Percentiles rank a stretch among this genome's conserved stretches.
phyloP scores from a whole-genome alignment of 2,113 vertebrate species.

The Sinocyclocheilus grahami region DNA sequence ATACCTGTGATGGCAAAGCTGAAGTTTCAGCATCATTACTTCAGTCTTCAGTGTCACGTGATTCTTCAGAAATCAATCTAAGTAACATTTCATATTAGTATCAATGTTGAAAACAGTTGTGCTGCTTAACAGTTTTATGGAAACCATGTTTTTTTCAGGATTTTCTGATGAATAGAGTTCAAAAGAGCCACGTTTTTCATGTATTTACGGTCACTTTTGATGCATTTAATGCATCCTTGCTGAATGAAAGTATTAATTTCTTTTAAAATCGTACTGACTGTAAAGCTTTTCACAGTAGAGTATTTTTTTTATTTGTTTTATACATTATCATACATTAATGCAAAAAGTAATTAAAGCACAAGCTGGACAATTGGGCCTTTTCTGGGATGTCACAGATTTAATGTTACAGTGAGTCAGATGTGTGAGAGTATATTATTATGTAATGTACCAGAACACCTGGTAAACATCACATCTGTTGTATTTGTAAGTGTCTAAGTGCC shows the following conservation, averaged over 20 bases:
- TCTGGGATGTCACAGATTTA: neutral
- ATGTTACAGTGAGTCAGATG: neutral
- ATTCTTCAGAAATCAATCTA: neutral
- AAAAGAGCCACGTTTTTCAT: too few relatives aligned
- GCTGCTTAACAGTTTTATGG: too few relatives aligned
- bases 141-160: too few relatives aligned
- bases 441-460: neutral
- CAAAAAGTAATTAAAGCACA: neutral
- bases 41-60: neutral
- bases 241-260: neutral
- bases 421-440: slow-evolving; percentile 20
- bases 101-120: too few relatives aligned
- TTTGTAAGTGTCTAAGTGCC: slow-evolving; percentile 39
- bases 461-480: slow-evolving; percentile 27
- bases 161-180: too few relatives aligned
- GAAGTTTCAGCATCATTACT: neutral
- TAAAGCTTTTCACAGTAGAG: neutral
- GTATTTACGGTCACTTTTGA: too few relatives aligned
- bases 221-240: neutral
- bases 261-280: neutral
- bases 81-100: too few relatives aligned
- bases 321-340: neutral
- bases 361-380: neutral
- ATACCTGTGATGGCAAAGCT: too few relatives aligned
- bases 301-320: neutral